Percentiles rank a stretch among this genome's conserved stretches.
Evolutionary conservation across 1,140 invertebrate genomes (phyloP).

Genomic region (Macrosteles quadrilineatus): DNA sequence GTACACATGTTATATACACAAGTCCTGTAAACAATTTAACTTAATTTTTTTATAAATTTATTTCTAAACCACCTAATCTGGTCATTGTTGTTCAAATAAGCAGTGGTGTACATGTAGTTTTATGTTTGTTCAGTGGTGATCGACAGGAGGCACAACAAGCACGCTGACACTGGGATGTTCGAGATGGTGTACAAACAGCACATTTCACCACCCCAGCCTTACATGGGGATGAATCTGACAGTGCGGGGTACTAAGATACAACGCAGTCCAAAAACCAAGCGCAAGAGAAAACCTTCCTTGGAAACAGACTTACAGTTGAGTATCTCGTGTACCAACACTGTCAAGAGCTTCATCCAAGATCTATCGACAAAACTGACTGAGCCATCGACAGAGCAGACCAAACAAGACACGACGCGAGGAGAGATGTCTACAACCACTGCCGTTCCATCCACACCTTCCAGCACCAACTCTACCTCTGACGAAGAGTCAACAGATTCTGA

Average conservation of each 20-base stretch:
- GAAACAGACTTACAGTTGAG: constrained; percentile 6
- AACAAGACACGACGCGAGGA: not conserved
- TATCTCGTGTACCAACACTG: constrained; percentile 4
- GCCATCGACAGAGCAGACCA: not conserved
- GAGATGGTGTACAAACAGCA: constrained; percentile 80
- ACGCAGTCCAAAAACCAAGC: constrained; percentile 28
- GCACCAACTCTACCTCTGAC: not conserved
- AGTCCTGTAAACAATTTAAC: too few relatives aligned
- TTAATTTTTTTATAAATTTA: too few relatives aligned
- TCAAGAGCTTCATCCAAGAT: constrained; percentile 30
- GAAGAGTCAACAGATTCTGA: constrained; percentile 10
- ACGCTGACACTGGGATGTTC: constrained; percentile 82
- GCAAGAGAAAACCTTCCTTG: constrained; percentile 19
- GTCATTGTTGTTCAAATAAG: too few relatives aligned
- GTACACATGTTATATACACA: too few relatives aligned
- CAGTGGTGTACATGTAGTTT: too few relatives aligned
- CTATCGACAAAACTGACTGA: not conserved
- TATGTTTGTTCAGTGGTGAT: constrained; percentile 71
- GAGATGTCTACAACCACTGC: not conserved
- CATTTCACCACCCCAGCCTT: constrained; percentile 76
- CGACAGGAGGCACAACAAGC: constrained; percentile 73
- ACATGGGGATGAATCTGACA: constrained; percentile 75
- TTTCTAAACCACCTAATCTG: too few relatives aligned
- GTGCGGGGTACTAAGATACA: constrained; percentile 63
- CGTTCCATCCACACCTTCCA: not conserved